phyloP scores from a whole-genome alignment of 2,888 invertebrate species.

The Clunio marinus region DNA sequence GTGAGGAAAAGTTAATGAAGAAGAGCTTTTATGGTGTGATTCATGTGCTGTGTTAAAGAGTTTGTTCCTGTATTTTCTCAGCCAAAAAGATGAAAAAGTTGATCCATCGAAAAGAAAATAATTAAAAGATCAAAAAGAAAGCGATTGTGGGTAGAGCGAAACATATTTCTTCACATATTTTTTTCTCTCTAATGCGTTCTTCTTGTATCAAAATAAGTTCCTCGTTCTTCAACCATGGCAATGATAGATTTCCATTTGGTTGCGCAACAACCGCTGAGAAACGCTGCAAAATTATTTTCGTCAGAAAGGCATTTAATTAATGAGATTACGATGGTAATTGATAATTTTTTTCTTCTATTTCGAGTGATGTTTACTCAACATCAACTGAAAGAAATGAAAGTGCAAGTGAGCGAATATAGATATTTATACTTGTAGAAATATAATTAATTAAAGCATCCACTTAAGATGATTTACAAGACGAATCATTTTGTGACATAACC shows the following conservation, averaged over 20 bases:
- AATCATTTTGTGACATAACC: too few relatives aligned
- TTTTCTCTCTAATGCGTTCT: background rate
- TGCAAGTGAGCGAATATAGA: background rate
- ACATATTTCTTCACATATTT: too few relatives aligned
- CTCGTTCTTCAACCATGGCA: background rate
- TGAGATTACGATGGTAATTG: conserved; percentile 30
- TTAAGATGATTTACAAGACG: too few relatives aligned
- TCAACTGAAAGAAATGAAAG: background rate
- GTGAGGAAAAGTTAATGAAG: conserved; percentile 7
- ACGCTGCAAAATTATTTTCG: conserved; percentile 12
- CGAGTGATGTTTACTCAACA: conserved; percentile 21
- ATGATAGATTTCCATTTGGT: conserved; percentile 22
- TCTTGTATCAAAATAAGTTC: background rate
- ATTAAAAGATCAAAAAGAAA: conserved; percentile 22
- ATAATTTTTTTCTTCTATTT: conserved; percentile 25
- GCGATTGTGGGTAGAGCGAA: background rate
- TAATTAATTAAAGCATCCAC: conserved; percentile 18
- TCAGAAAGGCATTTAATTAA: conserved; percentile 12
- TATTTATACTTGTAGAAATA: too few relatives aligned
- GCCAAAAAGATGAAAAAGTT: background rate
- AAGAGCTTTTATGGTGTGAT: conserved; percentile 14
- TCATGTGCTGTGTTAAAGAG: conserved; percentile 13
- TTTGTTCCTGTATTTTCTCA: conserved; percentile 1
- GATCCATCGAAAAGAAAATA: conserved; percentile 17
- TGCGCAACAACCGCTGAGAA: background rate